phyloP scores from a whole-genome alignment of 2,888 invertebrate species.

The Drosophila nr. perissopoda region DNA sequence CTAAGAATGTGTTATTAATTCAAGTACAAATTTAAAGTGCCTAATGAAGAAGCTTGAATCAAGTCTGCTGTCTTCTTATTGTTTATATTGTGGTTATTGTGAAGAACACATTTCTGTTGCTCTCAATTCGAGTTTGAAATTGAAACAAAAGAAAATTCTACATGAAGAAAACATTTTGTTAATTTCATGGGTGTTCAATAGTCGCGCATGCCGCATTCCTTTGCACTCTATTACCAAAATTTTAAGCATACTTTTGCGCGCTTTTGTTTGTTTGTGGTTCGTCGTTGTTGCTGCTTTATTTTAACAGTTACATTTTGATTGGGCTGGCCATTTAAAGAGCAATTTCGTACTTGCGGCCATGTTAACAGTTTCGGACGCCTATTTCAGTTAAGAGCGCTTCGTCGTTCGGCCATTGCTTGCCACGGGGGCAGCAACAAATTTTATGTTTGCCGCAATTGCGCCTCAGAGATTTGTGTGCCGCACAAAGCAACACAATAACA shows the following conservation, averaged over 20 bases:
- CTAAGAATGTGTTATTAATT: not conserved
- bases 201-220: not conserved
- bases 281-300: conserved; percentile 45
- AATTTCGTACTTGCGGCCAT: conserved; percentile 44
- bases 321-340: conserved; percentile 59
- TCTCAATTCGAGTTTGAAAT: not conserved
- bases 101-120: not conserved
- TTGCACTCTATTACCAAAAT: conserved; percentile 12
- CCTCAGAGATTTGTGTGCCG: conserved; percentile 67
- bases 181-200: conserved; percentile 2
- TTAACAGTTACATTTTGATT: conserved; percentile 63
- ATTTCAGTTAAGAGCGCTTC: conserved; percentile 8
- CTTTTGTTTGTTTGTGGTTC: conserved; percentile 26
- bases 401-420: not conserved
- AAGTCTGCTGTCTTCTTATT: not conserved
- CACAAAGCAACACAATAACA: conserved; percentile 21
- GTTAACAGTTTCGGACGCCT: conserved; percentile 33
- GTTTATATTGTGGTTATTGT: not conserved
- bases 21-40: too few species aligned
- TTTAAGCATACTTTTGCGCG: conserved; percentile 48
- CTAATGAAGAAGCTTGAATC: not conserved
- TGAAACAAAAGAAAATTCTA: not conserved
- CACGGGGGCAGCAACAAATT: conserved; percentile 38
- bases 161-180: not conserved
- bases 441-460: conserved; percentile 77